Base-by-base conservation (phyloP, 2,888 invertebrate species). In the Molorchus minor region DNA sequence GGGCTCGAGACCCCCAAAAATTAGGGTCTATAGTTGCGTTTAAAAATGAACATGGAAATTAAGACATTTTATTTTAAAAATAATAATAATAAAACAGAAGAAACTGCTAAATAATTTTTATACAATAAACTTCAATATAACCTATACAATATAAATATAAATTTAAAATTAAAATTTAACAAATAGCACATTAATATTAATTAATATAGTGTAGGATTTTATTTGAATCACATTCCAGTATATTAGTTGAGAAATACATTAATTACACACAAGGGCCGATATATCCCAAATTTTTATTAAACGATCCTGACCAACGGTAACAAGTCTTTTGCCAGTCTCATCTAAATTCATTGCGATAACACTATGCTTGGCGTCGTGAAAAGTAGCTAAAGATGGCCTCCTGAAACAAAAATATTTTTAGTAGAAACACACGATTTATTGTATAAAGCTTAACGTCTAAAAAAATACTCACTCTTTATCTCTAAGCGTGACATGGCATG, bases 261-360 rank as follows among this genome's bases (percentile, higher is more conserved):
- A 56, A 53, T 58, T 71, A 78, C 75, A 80, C 72, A 79, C 74
- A 68, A 81, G 71, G 58, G 90, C 88, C 54, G 90, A 86, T 61
- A 93, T 85, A 80, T 94, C 94, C 94, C 94, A 94, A 71, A 94
- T 86, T 83, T 98, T 98, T 76, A 99, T 94, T 71, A 97, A 85
- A 72, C 95, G 88, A 82, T 99, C 98, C 79, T 94, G 93, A 17
- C 98, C 98, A 36, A 96, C 93, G 2, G 98, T 96, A 62, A 96
- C 85, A 77, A 98, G 86, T 74, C 91, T 88, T 74, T 92, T 93
- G 40, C 92, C 88, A 47, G 92, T 88, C 79, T 94, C 94, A 82
- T 98, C 96, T 66, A 97, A 84, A 81, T 92, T 90, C 87, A 98
- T 92, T 36, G 89, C 88, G 7, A 91, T 87, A 63, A 98, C 90